Evolutionary conservation across 2,113 vertebrate genomes (phyloP), one percentile per base, ranked within the genome.

Genomic region (Ellobius talpinus): DNA sequence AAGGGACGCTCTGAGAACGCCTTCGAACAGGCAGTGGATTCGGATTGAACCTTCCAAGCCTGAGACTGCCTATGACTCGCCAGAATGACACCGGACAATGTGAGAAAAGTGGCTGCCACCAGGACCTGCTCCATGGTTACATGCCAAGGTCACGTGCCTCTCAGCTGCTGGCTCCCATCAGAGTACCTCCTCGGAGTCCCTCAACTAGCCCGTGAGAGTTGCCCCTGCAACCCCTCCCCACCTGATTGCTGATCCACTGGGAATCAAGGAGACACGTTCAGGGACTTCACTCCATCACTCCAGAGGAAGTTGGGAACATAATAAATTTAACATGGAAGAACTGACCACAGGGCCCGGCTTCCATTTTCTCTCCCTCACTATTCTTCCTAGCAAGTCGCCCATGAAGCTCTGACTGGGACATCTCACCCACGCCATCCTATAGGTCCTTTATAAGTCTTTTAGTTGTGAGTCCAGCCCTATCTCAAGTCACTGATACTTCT

Each of bases 41-140:
- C 97, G 26, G 98, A 98, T 47, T 99, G 95, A 98, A 52, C 12
- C 39, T 36, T 45, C 24, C 84, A 45, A 68, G 66, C 33, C 86
- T 3, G 0, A 31, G 81, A 47, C 63, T 76, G 50, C 73, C 70
- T 7, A 6, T 24, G 36, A 17, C 42, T 90, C n/a, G 33, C 31
- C 19, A 66, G 72, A 36, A 23, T 17, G 31, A 45, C 52, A 76
- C 29, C 63, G 31, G 82, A 66, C 84, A 31, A 36, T 7, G 23
- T 39, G 5, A 89, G 39, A 1, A 0, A 92, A 93, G 68, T 33
- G 42, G 68, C 87, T 23, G 1, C 68, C 55, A 72, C 65, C 19
- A 5, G 90, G 88, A 93, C 55, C 36, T 31, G 39, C 52, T 8
- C 61, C 31, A 9, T 72, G 63, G 68, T 79, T 31, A 63, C 36